Percentiles rank a stretch among this genome's conserved stretches.
Evolutionary conservation across 2,113 vertebrate species (phyloP).

Genomic region (Osmerus eperlanus): DNA sequence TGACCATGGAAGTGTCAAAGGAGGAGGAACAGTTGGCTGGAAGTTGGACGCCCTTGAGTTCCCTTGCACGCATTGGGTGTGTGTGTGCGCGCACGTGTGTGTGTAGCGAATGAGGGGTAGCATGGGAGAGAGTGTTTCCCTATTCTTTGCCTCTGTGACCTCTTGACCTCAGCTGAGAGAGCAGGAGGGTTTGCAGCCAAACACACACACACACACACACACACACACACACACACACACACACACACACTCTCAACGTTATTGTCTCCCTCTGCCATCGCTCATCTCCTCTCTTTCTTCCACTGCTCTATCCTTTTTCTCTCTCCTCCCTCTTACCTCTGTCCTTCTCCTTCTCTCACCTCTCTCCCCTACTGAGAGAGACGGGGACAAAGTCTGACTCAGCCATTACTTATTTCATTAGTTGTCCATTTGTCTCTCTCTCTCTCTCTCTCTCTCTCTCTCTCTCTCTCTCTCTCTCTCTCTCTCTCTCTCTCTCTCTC

Average conservation of each 20-base stretch:
- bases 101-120: background rate
- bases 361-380: background rate
- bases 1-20: background rate
- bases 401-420: conserved; percentile 1
- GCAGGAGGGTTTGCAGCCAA: background rate
- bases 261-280: background rate
- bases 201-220: background rate
- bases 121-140: background rate
- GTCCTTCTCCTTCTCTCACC: background rate
- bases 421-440: background rate
- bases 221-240: background rate
- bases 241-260: background rate
- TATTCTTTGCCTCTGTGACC: background rate
- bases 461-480: background rate
- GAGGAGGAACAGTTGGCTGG: background rate
- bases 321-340: background rate
- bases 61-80: background rate
- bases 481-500: background rate
- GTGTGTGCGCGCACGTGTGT: background rate
- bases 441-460: background rate
- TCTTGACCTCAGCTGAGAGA: background rate
- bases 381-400: background rate
- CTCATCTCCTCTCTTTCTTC: background rate
- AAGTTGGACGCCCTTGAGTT: background rate
- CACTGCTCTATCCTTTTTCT: background rate